Evolutionary conservation across 1,140 invertebrate species (phyloP).

Genomic region (Trichogramma pretiosum): DNA sequence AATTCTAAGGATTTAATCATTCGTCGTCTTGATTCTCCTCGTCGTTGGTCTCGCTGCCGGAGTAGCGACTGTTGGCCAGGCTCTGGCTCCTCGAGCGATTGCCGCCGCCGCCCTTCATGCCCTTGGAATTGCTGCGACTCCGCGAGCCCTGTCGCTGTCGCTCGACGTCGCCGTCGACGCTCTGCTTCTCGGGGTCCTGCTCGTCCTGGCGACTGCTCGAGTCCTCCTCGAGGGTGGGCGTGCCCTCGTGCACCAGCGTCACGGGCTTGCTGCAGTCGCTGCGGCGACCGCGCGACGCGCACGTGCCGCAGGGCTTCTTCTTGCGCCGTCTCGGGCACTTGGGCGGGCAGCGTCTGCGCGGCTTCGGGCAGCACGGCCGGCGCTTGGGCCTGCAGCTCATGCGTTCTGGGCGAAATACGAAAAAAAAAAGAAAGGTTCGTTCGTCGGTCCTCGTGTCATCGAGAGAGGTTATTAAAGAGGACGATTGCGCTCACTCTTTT

Average conservation of each 20-base stretch:
- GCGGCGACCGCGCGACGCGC: neutral
- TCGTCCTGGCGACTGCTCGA: neutral
- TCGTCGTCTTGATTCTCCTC: slow-evolving; percentile 2
- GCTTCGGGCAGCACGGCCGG: neutral
- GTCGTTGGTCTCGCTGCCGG: slow-evolving; percentile 7
- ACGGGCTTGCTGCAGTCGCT: neutral
- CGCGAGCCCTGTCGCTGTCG: slow-evolving; percentile 1
- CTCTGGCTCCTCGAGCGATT: slow-evolving; percentile 8
- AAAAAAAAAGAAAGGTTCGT: too few species aligned
- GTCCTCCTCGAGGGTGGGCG: neutral
- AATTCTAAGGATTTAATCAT: too few species aligned
- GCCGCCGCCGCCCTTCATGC: neutral
- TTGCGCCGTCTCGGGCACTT: slow-evolving; percentile 4
- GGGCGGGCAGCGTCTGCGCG: neutral
- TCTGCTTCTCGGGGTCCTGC: slow-evolving; percentile 3
- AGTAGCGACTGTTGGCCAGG: neutral
- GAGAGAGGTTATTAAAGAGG: too few species aligned
- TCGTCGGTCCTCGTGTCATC: too few species aligned
- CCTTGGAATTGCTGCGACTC: slow-evolving; percentile 13
- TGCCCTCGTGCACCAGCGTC: neutral
- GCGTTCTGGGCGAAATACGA: neutral
- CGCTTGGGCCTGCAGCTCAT: slow-evolving; percentile 12
- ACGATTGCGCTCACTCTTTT: slow-evolving; percentile 12
- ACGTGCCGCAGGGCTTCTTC: slow-evolving; percentile 4
- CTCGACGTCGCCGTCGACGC: neutral